Base-by-base conservation (phyloP, 1,140 invertebrate genomes). In the Sycophaga agraensis region DNA sequence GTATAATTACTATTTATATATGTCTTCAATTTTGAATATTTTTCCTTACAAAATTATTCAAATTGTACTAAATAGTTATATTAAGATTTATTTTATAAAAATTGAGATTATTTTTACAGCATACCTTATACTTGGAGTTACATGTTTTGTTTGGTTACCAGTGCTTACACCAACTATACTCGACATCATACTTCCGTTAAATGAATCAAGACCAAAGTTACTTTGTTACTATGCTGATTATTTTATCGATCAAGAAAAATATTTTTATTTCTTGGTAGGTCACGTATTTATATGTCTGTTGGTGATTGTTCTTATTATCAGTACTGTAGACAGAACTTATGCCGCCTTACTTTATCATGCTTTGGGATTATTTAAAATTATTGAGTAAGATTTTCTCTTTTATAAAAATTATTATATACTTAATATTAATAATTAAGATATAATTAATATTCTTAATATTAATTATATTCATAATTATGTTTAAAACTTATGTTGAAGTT, bases 301-400 rank as follows among this genome's bases (percentile, higher is more conserved):
- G 4, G 17, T 3, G 6, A 55, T 26, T 12, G 14, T 42, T 3
- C 4, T 26, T 4, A 16, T 43, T 3, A 28, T 55, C 2, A 42
- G n/a, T 8, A 17, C 37, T 9, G 19, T 31, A 3, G 51, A 55
- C 16, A n/a, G 21, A 17, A 14, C 22, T 7, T 54, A 54, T 19
- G 21, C 22, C 11, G 6, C 2, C 37, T 54, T 34, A 12, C 14
- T 40, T 8, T 7, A 40, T 8, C 50, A 54, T n/a, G 14, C 17
- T 2, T 5, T 55, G 16, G 51, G 12, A 16, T 16, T 42, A n/a
- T 55, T 42, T 12, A 14, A 43, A 11, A 28, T 55, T 28, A n/a
- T 43, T 28, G 39, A 55, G 51, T 55, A 42, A 42, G 22, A 24
- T 39, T 16, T n/a, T n/a, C n/a, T n/a, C n/a, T n/a, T n/a, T n/a